phyloP scores from a whole-genome alignment of 2,113 vertebrate species.

The Butastur rufipennis region DNA sequence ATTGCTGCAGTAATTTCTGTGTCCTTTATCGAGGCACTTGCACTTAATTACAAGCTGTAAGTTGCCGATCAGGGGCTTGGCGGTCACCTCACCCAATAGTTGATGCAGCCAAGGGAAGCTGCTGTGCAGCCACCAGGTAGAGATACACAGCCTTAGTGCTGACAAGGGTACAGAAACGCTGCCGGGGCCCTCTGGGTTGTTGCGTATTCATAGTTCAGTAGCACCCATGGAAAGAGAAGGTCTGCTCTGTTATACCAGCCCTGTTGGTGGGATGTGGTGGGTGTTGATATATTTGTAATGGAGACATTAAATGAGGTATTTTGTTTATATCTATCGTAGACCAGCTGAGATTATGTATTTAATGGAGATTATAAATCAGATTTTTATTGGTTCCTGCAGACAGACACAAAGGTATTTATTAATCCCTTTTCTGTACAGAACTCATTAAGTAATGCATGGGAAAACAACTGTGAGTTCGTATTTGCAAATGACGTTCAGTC shows the following conservation, averaged over 20 bases:
- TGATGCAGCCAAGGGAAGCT: not conserved
- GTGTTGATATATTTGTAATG: not conserved
- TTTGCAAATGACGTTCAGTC: slow-evolving; percentile 15
- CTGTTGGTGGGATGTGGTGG: not conserved
- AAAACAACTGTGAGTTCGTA: not conserved
- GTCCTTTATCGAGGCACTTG: not conserved
- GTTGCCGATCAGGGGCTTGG: not conserved
- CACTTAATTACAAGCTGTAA: not conserved
- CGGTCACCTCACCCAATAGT: not conserved
- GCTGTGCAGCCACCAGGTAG: not conserved
- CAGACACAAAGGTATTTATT: not conserved
- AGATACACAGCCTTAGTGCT: not conserved
- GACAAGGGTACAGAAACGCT: not conserved
- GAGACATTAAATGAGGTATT: not conserved
- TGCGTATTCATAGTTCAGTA: not conserved
- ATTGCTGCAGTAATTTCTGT: not conserved
- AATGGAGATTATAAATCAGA: not conserved
- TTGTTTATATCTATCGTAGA: not conserved
- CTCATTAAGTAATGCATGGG: not conserved
- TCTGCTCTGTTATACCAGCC: not conserved
- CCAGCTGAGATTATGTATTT: not conserved
- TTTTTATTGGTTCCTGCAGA: not conserved
- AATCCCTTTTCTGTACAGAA: not conserved
- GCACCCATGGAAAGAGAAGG: not conserved
- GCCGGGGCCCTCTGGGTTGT: not conserved